Conservation (phyloP, 2,888 invertebrate species). For the Chironomus riparius region DNA sequence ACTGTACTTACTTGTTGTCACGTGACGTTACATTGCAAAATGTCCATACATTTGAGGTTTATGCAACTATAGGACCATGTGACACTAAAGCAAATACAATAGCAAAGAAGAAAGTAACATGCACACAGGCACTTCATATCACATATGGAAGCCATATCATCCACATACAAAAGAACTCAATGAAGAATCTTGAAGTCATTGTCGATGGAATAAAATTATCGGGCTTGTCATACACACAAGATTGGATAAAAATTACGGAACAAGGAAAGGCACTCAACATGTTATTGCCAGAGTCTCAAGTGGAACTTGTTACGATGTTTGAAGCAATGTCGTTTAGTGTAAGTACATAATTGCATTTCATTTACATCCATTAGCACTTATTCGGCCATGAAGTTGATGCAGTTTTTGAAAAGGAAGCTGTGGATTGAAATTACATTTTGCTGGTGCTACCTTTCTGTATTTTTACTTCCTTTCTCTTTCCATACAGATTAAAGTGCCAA, state of each 20-base stretch:
- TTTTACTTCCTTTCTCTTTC: no score
- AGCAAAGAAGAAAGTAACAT: conserved; percentile 42
- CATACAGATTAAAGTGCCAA: conserved; percentile 54
- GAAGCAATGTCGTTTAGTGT: conserved; percentile 47
- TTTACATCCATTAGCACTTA: background rate
- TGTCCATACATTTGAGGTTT: conserved; percentile 48
- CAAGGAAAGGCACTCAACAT: conserved; percentile 55
- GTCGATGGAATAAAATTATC: conserved; percentile 38
- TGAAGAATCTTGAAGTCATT: conserved; percentile 36
- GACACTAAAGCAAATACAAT: conserved; percentile 36
- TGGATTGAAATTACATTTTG: no score
- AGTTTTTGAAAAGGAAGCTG: background rate
- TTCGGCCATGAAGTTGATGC: background rate
- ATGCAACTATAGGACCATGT: conserved; percentile 63
- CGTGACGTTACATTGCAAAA: conserved; percentile 51
- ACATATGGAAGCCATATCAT: conserved; percentile 55
- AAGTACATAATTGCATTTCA: conserved; percentile 27
- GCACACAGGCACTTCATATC: conserved; percentile 59
- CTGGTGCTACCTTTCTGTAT: no score
- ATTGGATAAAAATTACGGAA: conserved; percentile 54
- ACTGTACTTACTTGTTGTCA: conserved; percentile 75
- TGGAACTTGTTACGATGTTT: conserved; percentile 50
- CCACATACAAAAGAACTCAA: conserved; percentile 44
- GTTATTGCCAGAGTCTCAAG: conserved; percentile 56
- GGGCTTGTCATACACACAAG: conserved; percentile 46